Percentiles rank a stretch among this genome's conserved stretches.
phyloP scores from a whole-genome alignment of 2,797 vertebrate genomes.

The Urophycis tenuis region DNA sequence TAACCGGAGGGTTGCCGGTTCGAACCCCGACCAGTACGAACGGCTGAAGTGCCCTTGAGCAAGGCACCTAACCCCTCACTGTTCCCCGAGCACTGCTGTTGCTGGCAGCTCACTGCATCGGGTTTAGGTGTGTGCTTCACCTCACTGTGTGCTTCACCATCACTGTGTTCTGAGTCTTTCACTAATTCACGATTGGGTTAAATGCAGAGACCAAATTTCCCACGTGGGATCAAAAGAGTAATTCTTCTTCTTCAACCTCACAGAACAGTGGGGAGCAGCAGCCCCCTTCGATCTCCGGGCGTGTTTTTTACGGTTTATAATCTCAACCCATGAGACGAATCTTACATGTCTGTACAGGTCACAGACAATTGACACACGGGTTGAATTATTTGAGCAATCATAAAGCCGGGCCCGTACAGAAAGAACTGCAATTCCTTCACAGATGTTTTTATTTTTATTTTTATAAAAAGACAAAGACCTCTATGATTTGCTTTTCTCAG shows the following conservation, averaged over 20 bases:
- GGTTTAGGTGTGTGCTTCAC: no score
- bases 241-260: neutral
- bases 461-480: neutral
- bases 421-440: neutral
- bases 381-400: neutral
- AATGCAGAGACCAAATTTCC: no score
- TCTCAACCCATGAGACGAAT: neutral
- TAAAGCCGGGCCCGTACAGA: neutral
- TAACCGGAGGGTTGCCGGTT: no score
- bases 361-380: neutral
- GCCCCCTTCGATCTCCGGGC: neutral
- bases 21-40: no score
- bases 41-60: no score
- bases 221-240: no score
- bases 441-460: neutral
- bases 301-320: neutral
- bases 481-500: neutral
- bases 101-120: no score
- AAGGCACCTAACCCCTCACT: no score
- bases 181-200: no score
- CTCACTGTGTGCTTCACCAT: no score
- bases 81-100: no score
- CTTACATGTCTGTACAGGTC: neutral
- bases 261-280: neutral
- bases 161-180: no score